These are phyloP conservation scores for Lasioglossum albipes DNA, from an alignment of 1,140 invertebrate species.

Conservation along the genomic window DNA sequence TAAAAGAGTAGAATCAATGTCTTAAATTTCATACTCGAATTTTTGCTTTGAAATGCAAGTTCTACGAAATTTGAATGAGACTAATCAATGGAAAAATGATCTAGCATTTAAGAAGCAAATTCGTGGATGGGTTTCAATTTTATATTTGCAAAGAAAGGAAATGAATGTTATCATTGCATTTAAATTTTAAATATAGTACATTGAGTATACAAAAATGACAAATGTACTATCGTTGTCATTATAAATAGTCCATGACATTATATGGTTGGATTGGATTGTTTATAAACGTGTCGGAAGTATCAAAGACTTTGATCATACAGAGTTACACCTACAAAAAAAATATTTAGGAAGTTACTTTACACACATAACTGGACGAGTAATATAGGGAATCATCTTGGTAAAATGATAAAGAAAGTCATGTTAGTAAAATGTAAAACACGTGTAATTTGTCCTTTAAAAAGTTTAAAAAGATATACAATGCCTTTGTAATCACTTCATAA, in stretches of 20 bases:
- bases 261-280: neutral
- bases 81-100: slow-evolving; percentile 1
- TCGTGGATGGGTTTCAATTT: neutral
- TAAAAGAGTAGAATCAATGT: neutral
- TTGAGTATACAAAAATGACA: neutral
- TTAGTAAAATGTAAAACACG: slow-evolving; percentile 2
- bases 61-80: neutral
- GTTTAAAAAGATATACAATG: slow-evolving; percentile 4
- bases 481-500: slow-evolving; percentile 2
- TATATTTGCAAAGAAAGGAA: neutral
- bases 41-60: neutral
- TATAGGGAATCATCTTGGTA: neutral
- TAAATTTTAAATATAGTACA: slow-evolving; percentile 1
- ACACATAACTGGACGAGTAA: neutral
- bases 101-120: slow-evolving; percentile 1
- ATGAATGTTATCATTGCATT: neutral
- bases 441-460: slow-evolving; percentile 1
- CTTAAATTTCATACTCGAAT: neutral
- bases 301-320: slow-evolving; percentile 26
- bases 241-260: neutral
- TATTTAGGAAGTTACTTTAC: slow-evolving; percentile 4
- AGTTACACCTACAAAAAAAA: slow-evolving; percentile 4
- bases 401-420: slow-evolving; percentile 13
- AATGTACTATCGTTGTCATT: neutral
- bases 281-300: neutral